A percentile compares a stretch with the other conserved stretches of the same genome.
These are phyloP conservation scores for Physocephala rufipes DNA, from an alignment of 2,888 invertebrate species.

Conservation along the genomic window DNA sequence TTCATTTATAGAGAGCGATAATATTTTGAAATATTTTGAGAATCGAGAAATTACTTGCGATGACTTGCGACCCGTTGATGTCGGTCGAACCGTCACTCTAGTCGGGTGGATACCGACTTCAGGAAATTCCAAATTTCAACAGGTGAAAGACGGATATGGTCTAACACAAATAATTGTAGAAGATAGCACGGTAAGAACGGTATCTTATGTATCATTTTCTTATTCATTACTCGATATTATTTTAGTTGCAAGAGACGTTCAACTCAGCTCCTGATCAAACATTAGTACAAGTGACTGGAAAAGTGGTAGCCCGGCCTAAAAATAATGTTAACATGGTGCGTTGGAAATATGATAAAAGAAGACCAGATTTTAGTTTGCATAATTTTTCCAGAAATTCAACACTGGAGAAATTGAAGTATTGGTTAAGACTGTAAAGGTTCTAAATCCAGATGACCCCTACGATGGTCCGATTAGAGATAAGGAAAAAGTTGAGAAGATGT, in stretches of 20 bases:
- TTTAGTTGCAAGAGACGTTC: constrained; percentile 55
- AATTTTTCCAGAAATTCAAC: constrained; percentile 60
- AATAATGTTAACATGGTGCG: constrained; percentile 62
- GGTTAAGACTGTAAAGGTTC: constrained; percentile 65
- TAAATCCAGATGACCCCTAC: constrained; percentile 67
- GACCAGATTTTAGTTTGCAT: too few relatives aligned
- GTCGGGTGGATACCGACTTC: constrained; percentile 65
- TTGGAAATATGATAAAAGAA: neutral
- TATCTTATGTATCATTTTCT: neutral
- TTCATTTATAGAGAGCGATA: constrained; percentile 56
- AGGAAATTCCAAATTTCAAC: constrained; percentile 63
- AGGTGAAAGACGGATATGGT: constrained; percentile 66
- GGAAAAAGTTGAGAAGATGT: constrained; percentile 58
- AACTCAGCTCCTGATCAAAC: constrained; percentile 56
- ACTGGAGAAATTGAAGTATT: constrained; percentile 75
- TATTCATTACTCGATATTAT: constrained; percentile 22
- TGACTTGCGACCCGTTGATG: constrained; percentile 61
- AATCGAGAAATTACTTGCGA: constrained; percentile 66
- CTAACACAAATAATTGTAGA: constrained; percentile 65
- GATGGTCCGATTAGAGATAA: constrained; percentile 61
- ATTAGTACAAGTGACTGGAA: constrained; percentile 62
- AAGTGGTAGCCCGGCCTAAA: constrained; percentile 63
- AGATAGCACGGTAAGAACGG: constrained; percentile 54
- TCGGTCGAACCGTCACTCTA: constrained; percentile 59
- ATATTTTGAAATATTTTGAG: constrained; percentile 64